phyloP scores from a whole-genome alignment of 2,113 vertebrate genomes.

The Paratilapia polleni region DNA sequence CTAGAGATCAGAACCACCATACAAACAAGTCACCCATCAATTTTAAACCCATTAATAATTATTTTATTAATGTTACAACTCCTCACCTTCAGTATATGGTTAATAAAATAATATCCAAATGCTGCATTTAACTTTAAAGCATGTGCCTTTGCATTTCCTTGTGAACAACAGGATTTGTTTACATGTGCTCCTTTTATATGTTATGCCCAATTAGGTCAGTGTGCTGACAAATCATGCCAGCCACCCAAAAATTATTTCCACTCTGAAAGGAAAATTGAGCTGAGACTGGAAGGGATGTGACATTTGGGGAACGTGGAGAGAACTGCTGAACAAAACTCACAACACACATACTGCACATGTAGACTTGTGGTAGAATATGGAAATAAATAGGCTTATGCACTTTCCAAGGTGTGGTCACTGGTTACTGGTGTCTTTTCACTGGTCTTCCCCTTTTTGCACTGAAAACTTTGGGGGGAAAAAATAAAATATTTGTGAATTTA shows the following conservation, averaged over 20 bases:
- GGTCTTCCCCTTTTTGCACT: background rate
- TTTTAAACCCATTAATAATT: background rate
- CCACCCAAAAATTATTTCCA: conserved; percentile 24
- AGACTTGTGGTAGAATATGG: conserved; percentile 36
- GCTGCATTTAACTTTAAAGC: too few species aligned
- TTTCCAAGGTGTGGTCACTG: conserved; percentile 46
- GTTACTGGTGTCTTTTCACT: background rate
- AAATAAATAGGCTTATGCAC: conserved; percentile 30
- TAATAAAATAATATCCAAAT: background rate
- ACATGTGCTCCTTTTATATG: conserved; percentile 11
- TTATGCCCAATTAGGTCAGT: conserved; percentile 17
- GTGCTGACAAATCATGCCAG: conserved; percentile 4
- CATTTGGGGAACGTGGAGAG: conserved; percentile 2
- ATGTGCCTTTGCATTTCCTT: background rate
- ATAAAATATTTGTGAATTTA: background rate
- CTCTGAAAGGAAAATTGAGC: conserved; percentile 20
- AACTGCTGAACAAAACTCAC: conserved; percentile 22
- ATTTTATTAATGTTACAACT: background rate
- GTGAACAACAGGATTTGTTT: background rate
- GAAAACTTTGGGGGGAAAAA: background rate
- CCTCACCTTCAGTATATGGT: background rate
- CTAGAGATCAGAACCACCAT: background rate
- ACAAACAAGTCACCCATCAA: background rate
- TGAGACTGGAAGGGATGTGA: conserved; percentile 24
- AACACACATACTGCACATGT: conserved; percentile 20